Evolutionary conservation across 2,797 vertebrate species (phyloP).

Genomic region (Hippopotamyrus pictus): DNA sequence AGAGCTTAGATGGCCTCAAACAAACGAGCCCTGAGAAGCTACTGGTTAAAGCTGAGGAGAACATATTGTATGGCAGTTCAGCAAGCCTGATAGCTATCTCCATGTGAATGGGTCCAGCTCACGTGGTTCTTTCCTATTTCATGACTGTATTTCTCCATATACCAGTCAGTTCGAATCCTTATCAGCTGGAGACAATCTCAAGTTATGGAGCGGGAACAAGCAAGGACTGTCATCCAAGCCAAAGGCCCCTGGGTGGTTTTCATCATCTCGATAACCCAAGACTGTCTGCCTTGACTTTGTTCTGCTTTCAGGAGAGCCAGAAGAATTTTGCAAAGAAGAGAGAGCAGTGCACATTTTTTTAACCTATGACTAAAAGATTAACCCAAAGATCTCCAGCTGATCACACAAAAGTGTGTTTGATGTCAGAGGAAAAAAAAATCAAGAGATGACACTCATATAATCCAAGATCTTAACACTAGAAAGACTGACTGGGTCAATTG

Average conservation of each 20-base stretch:
- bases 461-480: not conserved
- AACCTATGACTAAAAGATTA: not conserved
- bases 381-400: not conserved
- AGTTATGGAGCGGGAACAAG: slow-evolving; percentile 24
- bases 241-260: slow-evolving; percentile 25
- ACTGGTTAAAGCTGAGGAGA: slow-evolving; percentile 29
- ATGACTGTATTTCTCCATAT: slow-evolving; percentile 40
- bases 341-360: not conserved
- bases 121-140: slow-evolving; percentile 42
- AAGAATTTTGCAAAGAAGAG: not conserved
- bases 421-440: not conserved
- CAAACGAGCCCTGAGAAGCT: not conserved
- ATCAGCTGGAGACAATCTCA: slow-evolving; percentile 36
- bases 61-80: slow-evolving; percentile 36
- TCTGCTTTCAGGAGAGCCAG: not conserved
- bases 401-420: not conserved
- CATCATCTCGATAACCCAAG: slow-evolving; percentile 25
- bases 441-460: not conserved
- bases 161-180: slow-evolving; percentile 32
- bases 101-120: slow-evolving; percentile 32
- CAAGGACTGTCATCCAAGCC: slow-evolving; percentile 10
- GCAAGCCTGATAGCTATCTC: slow-evolving; percentile 46
- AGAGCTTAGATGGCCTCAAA: not conserved
- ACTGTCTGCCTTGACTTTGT: slow-evolving; percentile 19
- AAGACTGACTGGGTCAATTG: too few relatives aligned